A percentile compares a stretch with the other conserved stretches of the same genome.
phyloP scores from a whole-genome alignment of 1,140 invertebrate genomes.

The Phenacoccus solenopsis region DNA sequence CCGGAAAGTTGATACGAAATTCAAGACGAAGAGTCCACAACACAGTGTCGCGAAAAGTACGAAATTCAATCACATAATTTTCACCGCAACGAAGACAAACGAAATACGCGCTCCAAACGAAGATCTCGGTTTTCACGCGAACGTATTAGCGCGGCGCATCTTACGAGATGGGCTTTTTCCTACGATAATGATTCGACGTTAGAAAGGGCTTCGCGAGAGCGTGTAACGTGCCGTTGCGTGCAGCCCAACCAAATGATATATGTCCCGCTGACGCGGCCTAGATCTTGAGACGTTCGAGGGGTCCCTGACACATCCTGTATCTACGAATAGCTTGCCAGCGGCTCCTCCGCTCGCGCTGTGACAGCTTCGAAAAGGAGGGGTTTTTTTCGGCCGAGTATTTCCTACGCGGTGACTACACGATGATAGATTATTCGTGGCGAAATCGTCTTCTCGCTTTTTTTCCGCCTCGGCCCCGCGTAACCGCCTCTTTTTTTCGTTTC shows the following conservation, averaged over 20 bases:
- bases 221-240: too few species aligned
- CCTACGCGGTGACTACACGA: neutral
- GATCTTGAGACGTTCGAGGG: neutral
- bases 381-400: neutral
- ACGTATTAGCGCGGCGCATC: too few species aligned
- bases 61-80: neutral
- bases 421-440: neutral
- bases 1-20: neutral
- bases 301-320: neutral
- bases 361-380: neutral
- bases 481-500: neutral
- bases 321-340: neutral
- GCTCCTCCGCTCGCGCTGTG: neutral
- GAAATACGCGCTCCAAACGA: too few species aligned
- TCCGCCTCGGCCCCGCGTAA: neutral
- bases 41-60: too few species aligned
- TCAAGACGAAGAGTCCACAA: neutral
- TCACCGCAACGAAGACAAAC: neutral
- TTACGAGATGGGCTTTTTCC: too few species aligned
- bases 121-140: too few species aligned
- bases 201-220: too few species aligned
- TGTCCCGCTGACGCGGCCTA: neutral
- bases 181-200: too few species aligned
- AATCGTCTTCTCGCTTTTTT: neutral
- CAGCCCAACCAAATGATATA: neutral